Conservation (phyloP, 2,888 invertebrate genomes). For the Agrotis clavis region DNA sequence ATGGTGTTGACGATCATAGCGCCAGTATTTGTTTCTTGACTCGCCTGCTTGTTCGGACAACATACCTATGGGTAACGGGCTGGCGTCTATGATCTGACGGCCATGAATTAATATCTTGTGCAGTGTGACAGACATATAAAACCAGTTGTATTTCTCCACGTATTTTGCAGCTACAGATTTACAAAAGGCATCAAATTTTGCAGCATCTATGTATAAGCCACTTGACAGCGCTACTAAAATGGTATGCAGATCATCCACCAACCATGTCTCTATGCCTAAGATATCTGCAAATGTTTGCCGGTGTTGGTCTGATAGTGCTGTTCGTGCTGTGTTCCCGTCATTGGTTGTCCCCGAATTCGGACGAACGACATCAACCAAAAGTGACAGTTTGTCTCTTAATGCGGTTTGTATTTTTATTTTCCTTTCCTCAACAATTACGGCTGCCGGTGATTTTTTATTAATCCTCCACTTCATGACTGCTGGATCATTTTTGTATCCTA, state of each 20-base stretch:
- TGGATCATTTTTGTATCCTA: constrained; percentile 5
- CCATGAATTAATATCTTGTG: constrained; percentile 11
- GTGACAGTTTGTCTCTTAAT: not conserved
- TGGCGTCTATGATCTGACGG: not conserved
- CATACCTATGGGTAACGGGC: not conserved
- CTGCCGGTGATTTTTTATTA: not conserved
- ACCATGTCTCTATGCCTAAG: not conserved
- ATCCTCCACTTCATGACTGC: not conserved
- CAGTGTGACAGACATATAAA: constrained; percentile 4
- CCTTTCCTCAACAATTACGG: not conserved
- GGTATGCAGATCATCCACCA: not conserved
- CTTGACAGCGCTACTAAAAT: not conserved
- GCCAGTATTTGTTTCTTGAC: constrained; percentile 1
- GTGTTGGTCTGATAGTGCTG: not conserved
- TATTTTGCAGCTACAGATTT: not conserved
- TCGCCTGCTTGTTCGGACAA: constrained; percentile 7
- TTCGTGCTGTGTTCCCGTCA: not conserved
- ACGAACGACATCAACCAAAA: not conserved
- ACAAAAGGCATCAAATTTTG: not conserved
- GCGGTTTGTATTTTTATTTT: not conserved
- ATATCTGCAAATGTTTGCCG: not conserved
- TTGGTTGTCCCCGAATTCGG: constrained; percentile 2
- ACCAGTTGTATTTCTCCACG: not conserved
- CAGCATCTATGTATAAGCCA: not conserved
- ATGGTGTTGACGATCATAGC: not conserved